A percentile compares a stretch with the other conserved stretches of the same genome.
These are phyloP conservation scores for Pollenia amentaria DNA, from an alignment of 2,888 invertebrate species.

Conservation along the genomic window DNA sequence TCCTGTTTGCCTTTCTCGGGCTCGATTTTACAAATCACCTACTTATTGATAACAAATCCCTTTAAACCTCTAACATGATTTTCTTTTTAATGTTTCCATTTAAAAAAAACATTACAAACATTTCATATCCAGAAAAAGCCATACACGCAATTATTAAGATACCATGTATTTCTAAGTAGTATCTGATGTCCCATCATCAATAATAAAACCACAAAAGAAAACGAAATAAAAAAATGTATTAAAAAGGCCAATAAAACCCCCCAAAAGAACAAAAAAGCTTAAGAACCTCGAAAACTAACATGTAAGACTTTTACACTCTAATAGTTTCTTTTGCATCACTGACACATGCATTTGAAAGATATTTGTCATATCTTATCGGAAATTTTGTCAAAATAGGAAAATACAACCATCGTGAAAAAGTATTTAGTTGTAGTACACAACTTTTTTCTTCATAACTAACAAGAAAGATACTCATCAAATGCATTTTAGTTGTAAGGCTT, in stretches of 20 bases:
- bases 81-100: slow-evolving; percentile 39
- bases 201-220: slow-evolving; percentile 19
- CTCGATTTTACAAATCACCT: not conserved
- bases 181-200: slow-evolving; percentile 27
- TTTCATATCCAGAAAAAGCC: slow-evolving; percentile 2
- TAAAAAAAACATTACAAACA: slow-evolving; percentile 21
- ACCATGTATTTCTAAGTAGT: not conserved
- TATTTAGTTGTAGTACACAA: slow-evolving; percentile 48
- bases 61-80: slow-evolving; percentile 22
- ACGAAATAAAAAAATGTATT: slow-evolving; percentile 1
- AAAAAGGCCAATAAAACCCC: slow-evolving; percentile 26
- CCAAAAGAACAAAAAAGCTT: slow-evolving; percentile 9
- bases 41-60: slow-evolving; percentile 12
- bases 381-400: slow-evolving; percentile 55
- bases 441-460: slow-evolving; percentile 32
- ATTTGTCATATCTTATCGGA: slow-evolving; percentile 71
- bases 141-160: slow-evolving; percentile 37
- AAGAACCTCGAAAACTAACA: slow-evolving; percentile 13
- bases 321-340: slow-evolving; percentile 42
- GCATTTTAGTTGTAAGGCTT: slow-evolving; percentile 62
- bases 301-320: slow-evolving; percentile 54
- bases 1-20: too few relatives aligned
- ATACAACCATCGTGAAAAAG: slow-evolving; percentile 16
- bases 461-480: slow-evolving; percentile 56
- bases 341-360: slow-evolving; percentile 52